These are phyloP conservation scores for Matsumyia berberina DNA, from an alignment of 2,888 invertebrate genomes.

Conservation along the genomic window DNA sequence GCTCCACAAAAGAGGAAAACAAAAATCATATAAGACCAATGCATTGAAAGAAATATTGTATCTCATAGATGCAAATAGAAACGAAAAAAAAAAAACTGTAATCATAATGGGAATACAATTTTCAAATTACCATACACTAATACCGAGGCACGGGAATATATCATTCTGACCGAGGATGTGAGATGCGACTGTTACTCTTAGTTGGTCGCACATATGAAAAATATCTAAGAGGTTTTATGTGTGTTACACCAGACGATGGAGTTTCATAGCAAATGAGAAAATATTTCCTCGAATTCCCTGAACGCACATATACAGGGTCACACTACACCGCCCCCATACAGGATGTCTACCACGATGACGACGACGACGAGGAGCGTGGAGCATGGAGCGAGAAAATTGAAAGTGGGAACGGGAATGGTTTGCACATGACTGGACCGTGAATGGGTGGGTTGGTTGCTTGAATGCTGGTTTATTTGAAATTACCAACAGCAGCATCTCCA, in stretches of 20 bases:
- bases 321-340: constrained; percentile 27
- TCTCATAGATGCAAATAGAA: constrained; percentile 41
- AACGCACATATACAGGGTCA: constrained; percentile 42
- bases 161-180: constrained; percentile 45
- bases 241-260: constrained; percentile 46
- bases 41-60: constrained; percentile 62
- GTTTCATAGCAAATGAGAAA: constrained; percentile 64
- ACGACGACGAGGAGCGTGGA: too few species aligned
- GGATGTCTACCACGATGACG: constrained; percentile 8
- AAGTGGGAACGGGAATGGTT: constrained; percentile 47
- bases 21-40: constrained; percentile 51
- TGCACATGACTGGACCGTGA: constrained; percentile 58
- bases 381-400: constrained; percentile 32
- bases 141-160: constrained; percentile 12
- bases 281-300: constrained; percentile 70
- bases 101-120: constrained; percentile 69
- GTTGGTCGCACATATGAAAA: constrained; percentile 29
- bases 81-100: constrained; percentile 18
- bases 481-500: constrained; percentile 30
- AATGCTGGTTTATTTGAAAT: constrained; percentile 62
- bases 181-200: constrained; percentile 27
- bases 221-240: constrained; percentile 30
- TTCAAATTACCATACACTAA: constrained; percentile 60
- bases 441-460: constrained; percentile 38
- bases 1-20: constrained; percentile 24